A percentile compares a stretch with the other conserved stretches of the same genome.
Conservation (phyloP, 2,888 invertebrate species). For the Chrysolina americana region DNA sequence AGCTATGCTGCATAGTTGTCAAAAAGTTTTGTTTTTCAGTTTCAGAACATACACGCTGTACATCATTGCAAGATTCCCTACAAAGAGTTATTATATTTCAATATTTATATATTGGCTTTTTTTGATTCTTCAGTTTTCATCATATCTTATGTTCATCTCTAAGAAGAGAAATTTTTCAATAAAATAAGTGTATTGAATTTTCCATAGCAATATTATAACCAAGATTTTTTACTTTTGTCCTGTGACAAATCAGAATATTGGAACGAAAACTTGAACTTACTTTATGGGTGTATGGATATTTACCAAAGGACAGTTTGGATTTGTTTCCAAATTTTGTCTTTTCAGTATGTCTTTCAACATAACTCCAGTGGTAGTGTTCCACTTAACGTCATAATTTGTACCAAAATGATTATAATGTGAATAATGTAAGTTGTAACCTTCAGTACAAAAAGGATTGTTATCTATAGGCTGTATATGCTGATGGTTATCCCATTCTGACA, state of each 20-base stretch:
- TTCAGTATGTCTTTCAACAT: conserved; percentile 40
- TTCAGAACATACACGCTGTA: conserved; percentile 29
- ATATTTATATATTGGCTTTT: too few relatives aligned
- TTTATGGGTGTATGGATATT: conserved; percentile 41
- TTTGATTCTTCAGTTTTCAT: too few relatives aligned
- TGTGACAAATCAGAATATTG: neutral
- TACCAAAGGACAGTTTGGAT: conserved; percentile 39
- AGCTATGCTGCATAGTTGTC: conserved; percentile 73
- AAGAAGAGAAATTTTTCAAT: too few relatives aligned
- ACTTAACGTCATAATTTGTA: conserved; percentile 29
- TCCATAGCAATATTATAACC: neutral
- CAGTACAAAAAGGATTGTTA: conserved; percentile 48
- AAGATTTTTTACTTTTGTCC: neutral
- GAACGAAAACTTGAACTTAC: conserved; percentile 24
- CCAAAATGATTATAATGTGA: conserved; percentile 52
- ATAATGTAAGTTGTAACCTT: conserved; percentile 45
- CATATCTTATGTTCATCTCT: too few relatives aligned
- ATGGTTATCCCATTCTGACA: conserved; percentile 49
- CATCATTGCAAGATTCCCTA: neutral
- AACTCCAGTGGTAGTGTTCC: conserved; percentile 46
- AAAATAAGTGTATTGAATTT: too few relatives aligned
- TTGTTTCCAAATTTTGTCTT: conserved; percentile 35
- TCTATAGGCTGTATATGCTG: conserved; percentile 48
- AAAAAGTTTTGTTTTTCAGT: conserved; percentile 67
- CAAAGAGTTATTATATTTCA: neutral